Percentiles rank a stretch among this genome's conserved stretches.
phyloP scores from a whole-genome alignment of 1,140 invertebrate species.

The Hypsibius dujardini region DNA sequence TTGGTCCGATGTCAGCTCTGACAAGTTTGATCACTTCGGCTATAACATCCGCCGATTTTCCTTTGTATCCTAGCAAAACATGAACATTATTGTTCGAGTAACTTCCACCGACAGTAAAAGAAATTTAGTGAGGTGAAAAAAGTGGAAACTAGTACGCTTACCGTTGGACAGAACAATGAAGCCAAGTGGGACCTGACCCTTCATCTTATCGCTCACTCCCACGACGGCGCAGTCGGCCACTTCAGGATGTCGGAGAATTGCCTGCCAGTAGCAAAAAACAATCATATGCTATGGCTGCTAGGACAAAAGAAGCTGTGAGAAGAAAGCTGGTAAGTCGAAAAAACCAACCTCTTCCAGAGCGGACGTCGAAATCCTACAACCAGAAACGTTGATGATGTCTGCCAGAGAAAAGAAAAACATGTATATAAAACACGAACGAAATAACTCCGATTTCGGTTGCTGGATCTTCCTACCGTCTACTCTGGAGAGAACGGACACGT shows the following conservation, averaged over 20 bases:
- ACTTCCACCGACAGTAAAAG: no score
- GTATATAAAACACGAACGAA: not conserved
- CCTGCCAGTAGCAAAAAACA: constrained; percentile 29
- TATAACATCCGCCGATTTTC: constrained; percentile 28
- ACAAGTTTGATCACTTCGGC: constrained; percentile 39
- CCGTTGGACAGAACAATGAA: constrained; percentile 53
- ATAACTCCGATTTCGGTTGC: not conserved
- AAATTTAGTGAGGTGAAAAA: not conserved
- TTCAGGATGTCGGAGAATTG: constrained; percentile 58
- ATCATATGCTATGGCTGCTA: not conserved
- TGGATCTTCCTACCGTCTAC: constrained; percentile 46
- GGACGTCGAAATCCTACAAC: constrained; percentile 67
- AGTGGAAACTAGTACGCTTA: no score
- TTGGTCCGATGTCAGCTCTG: constrained; percentile 62
- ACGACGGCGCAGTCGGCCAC: constrained; percentile 67
- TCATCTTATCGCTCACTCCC: constrained; percentile 65
- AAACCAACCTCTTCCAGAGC: constrained; percentile 58
- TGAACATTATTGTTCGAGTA: no score
- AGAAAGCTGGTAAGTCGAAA: not conserved
- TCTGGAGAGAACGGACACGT: constrained; percentile 66
- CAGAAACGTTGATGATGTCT: constrained; percentile 82
- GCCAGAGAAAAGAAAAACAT: not conserved
- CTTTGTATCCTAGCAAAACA: constrained; percentile 30
- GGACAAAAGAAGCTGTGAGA: not conserved
- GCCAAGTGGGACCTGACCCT: constrained; percentile 72